Evolutionary conservation across 2,113 vertebrate genomes (phyloP).

Genomic region (Pheucticus melanocephalus): DNA sequence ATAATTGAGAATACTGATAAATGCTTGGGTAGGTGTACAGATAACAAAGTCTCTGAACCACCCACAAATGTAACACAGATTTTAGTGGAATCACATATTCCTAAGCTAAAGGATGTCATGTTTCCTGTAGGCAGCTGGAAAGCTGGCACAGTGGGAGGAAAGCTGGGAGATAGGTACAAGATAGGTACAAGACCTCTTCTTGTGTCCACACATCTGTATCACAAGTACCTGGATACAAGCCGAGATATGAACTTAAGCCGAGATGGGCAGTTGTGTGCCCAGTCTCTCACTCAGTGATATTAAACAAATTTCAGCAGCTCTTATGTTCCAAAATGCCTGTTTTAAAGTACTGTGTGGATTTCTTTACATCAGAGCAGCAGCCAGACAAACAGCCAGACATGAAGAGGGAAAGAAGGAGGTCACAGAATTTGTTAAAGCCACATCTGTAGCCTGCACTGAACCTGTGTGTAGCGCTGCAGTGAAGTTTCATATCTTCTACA

Average conservation of each 20-base stretch:
- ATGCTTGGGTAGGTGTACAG: background rate
- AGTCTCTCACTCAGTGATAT: background rate
- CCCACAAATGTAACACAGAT: background rate
- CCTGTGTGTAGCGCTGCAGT: background rate
- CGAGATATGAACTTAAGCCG: background rate
- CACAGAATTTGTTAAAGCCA: background rate
- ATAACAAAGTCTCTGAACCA: background rate
- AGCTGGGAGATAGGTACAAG: background rate
- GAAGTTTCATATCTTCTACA: background rate
- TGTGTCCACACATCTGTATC: fast-evolving
- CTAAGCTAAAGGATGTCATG: background rate
- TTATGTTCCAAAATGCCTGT: background rate
- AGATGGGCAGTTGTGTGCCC: background rate
- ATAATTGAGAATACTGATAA: background rate
- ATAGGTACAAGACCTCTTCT: background rate
- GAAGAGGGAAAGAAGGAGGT: background rate
- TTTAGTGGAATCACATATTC: background rate
- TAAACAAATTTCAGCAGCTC: background rate
- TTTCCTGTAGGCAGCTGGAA: background rate
- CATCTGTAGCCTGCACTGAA: background rate
- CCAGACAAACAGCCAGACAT: background rate
- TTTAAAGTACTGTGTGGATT: background rate
- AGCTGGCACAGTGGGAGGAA: background rate
- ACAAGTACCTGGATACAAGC: background rate
- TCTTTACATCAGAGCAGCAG: background rate